phyloP scores from a whole-genome alignment of 2,113 vertebrate species.

The Orientallactaga bullata region DNA sequence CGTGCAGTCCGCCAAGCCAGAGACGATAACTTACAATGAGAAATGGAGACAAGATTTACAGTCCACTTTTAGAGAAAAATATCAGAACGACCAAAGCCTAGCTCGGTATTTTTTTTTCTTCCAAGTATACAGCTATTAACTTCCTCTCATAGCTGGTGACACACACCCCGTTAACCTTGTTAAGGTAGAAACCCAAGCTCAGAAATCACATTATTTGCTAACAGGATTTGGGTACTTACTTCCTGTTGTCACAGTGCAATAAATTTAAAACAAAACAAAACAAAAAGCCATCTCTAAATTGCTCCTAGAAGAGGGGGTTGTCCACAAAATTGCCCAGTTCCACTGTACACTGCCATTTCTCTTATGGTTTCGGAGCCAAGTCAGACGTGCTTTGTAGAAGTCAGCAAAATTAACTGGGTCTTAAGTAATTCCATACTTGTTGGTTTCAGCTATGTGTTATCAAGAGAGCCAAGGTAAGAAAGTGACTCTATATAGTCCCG shows the following conservation, averaged over 20 bases:
- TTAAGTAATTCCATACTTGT: constrained; percentile 78
- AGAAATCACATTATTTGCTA: constrained; percentile 86
- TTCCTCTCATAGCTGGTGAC: constrained; percentile 12
- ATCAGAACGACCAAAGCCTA: not conserved
- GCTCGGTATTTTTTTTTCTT: not conserved
- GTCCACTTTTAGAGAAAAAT: not conserved
- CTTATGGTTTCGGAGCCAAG: constrained; percentile 65
- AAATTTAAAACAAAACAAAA: constrained; percentile 63
- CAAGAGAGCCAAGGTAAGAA: constrained; percentile 49
- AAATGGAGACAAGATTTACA: not conserved
- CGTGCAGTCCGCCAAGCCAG: not conserved
- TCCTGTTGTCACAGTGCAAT: constrained; percentile 76
- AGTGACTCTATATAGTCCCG: not conserved
- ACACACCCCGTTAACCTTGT: not conserved
- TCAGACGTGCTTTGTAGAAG: constrained; percentile 63
- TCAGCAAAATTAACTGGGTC: constrained; percentile 77
- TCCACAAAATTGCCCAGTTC: constrained; percentile 78
- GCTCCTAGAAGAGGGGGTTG: constrained; percentile 75
- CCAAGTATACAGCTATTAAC: constrained; percentile 21
- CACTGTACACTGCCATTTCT: constrained; percentile 74
- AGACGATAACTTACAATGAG: constrained; percentile 20
- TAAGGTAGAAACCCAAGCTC: constrained; percentile 54
- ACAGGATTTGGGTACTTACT: constrained; percentile 83
- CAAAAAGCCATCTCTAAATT: constrained; percentile 65
- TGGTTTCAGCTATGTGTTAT: not conserved